Evolutionary conservation across 2,888 invertebrate species (phyloP), one percentile per base, ranked within the genome.

Genomic region (Trachelus stipa): DNA sequence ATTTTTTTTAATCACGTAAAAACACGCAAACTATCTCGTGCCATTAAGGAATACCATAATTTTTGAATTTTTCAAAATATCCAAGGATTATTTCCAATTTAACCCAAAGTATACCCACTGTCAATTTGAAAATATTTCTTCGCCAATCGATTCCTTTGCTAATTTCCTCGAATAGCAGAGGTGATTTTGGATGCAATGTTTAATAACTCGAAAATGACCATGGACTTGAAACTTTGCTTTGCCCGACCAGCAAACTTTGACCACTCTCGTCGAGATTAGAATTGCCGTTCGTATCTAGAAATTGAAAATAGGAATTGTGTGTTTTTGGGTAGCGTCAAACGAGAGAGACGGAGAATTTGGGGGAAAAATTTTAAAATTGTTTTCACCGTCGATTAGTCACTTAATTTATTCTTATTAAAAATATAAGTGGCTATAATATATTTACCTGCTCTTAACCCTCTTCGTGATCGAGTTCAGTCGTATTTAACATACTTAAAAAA

Each of bases 281-380:
- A 56, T 6, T 23, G 15, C 23, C 23, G 15, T 56, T 23, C 56
- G 23, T 23, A 56, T 23, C 9, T 23, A 23, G 9, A 56, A 56
- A 9, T 9, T 9, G 0, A 23, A 56, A 15, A 56, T 56, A 56
- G 23, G 1, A 56, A 56, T 56, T 56, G 56, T 1, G 23, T 23
- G 6, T 0, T 1, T 40, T 56, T 56, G 15, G 23, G 23, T 56
- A 23, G 23, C 56, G 23, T 2, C 9, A 23, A 56, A 56, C 15
- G 23, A 23, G 56, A 9, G 23, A 2, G 23, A 56, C 23, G 23
- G 23, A 56, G 56, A 56, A 56, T 56, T 56, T 23, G 9, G 9
- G 15, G 2, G 9, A 9, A 23, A 40, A 56, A 2, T 2, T 56
- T 2, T 56, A 0, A 2, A 23, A 56, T 2, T 2, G 0, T 9